These are phyloP conservation scores for Myodes glareolus DNA, from an alignment of 2,113 vertebrate species.

Conservation along the genomic window DNA sequence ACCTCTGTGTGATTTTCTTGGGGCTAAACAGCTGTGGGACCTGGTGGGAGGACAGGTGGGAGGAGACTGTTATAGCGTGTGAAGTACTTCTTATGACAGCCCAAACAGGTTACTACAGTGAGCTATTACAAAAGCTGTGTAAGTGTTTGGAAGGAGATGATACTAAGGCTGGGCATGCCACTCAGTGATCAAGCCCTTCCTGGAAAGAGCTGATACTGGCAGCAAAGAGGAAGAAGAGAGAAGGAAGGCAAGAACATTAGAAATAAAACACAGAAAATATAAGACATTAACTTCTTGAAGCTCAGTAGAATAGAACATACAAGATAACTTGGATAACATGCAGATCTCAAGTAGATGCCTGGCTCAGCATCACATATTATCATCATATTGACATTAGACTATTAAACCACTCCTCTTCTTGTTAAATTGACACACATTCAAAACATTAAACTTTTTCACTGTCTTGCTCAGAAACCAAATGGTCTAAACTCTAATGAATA, in stretches of 20 bases:
- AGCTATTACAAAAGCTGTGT: fast-evolving
- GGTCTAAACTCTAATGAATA: slow-evolving; percentile 83
- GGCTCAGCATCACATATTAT: neutral
- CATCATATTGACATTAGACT: neutral
- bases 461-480: slow-evolving; percentile 79
- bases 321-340: neutral
- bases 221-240: neutral
- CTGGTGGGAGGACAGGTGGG: too few species aligned
- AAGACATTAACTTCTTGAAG: neutral
- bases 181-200: neutral
- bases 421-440: slow-evolving; percentile 66
- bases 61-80: too few species aligned
- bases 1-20: too few species aligned
- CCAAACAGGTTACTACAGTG: neutral
- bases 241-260: fast-evolving
- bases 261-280: neutral
- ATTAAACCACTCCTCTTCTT: slow-evolving; percentile 46
- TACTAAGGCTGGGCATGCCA: neutral
- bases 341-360: neutral
- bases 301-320: neutral
- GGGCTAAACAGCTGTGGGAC: too few species aligned
- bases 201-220: neutral
- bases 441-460: slow-evolving; percentile 53
- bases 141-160: neutral
- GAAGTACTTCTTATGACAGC: fast-evolving